Base-by-base conservation (phyloP, 2,113 vertebrate genomes). In the Nibea coibor region DNA sequence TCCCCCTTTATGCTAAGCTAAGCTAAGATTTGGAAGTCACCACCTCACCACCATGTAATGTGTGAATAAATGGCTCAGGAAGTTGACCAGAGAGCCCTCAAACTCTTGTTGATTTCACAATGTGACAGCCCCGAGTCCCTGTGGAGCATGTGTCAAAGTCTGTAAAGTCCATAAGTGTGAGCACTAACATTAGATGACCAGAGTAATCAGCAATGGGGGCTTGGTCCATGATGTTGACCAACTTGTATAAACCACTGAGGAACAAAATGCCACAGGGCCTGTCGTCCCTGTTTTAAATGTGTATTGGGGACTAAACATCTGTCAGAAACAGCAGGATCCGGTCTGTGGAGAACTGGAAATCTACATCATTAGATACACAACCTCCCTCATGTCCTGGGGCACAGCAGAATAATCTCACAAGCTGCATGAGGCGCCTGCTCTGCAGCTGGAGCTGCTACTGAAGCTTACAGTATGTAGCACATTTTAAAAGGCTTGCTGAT, bases 281-380 rank as follows among this genome's bases (percentile, higher is more conserved):
- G 11, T 64, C 39, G 45, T 81, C 61, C 22, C 67, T 66, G 8
- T 54, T 85, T 57, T 65, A 24, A 31, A 69, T 70, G 69, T 59
- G 35, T 51, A 20, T 35, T 72, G 28, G 22, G 31, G 24, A 68
- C n/a, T 69, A n/a, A 80, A 84, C 78, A 80, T 84, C 81, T 75
- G 81, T 70, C 26, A 69, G 20, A 79, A 81, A 73, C 62, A 72
- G 64, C 65, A 71, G 54, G 61, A 81, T 72, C 20, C 35, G n/a
- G 65, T 80, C 26, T 64, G n/a, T 11, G 43, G 57, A 82, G 68
- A 75, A 59, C 54, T 67, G 16, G 24, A 84, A 84, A 82, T 74
- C 48, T 28, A 35, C 51, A 50, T 69, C 45, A 85, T 74, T 67
- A 83, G n/a, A 83, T 78, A 58, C 57, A 69, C 5, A 4, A 76